Percentiles rank a stretch among this genome's conserved stretches.
Evolutionary conservation across 2,888 invertebrate species (phyloP).

Genomic region (Dasysyrphus albostriatus): DNA sequence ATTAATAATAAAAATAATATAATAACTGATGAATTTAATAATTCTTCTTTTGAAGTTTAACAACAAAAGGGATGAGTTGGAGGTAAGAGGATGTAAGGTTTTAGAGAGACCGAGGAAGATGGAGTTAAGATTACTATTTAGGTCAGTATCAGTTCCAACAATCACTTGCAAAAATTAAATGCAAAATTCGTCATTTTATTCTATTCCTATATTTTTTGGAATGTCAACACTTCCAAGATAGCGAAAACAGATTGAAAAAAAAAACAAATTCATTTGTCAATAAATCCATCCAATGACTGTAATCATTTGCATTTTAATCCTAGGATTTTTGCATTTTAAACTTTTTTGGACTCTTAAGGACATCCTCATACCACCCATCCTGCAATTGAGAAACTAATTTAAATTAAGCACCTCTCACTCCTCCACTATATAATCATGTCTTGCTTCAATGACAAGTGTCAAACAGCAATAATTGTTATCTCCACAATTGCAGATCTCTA

Average conservation of each 20-base stretch:
- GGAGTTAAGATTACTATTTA: too few species aligned
- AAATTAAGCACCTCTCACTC: constrained; percentile 60
- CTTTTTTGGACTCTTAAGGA: neutral
- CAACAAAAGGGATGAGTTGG: too few species aligned
- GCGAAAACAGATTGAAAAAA: neutral
- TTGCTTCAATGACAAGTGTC: constrained; percentile 66
- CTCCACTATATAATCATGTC: constrained; percentile 11
- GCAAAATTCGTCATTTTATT: too few species aligned
- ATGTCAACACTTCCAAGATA: too few species aligned
- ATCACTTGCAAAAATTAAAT: too few species aligned
- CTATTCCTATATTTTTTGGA: too few species aligned
- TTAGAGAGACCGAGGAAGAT: too few species aligned
- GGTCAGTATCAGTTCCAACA: too few species aligned
- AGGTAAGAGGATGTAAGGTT: too few species aligned
- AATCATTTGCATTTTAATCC: neutral
- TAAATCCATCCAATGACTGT: neutral
- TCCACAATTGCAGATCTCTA: constrained; percentile 66
- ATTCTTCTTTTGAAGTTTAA: too few species aligned
- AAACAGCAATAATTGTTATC: constrained; percentile 74
- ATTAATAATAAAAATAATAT: too few species aligned
- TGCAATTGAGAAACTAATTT: constrained; percentile 62
- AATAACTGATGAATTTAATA: too few species aligned
- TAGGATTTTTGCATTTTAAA: neutral
- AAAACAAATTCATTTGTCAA: neutral
- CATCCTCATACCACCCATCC: neutral